A percentile compares a stretch with the other conserved stretches of the same genome.
Conservation (phyloP, 2,888 invertebrate genomes). For the Fabriciana adippe region DNA sequence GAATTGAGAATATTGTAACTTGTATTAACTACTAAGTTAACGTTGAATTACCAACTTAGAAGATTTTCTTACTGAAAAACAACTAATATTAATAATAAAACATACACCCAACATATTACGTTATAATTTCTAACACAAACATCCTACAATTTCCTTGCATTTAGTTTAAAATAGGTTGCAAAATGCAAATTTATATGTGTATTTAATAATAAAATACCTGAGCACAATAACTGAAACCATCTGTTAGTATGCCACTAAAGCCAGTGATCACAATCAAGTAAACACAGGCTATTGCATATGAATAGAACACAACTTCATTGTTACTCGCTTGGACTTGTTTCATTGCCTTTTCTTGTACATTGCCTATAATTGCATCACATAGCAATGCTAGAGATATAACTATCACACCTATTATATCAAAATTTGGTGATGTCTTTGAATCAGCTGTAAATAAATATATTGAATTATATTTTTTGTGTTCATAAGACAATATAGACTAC, state of each 20-base stretch:
- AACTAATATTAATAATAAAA: too few relatives aligned
- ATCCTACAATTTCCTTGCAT: too few relatives aligned
- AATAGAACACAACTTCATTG: slow-evolving; percentile 90
- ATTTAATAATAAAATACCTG: slow-evolving; percentile 75
- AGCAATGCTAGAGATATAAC: slow-evolving; percentile 93
- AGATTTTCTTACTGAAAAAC: too few relatives aligned
- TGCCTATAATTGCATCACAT: slow-evolving; percentile 97
- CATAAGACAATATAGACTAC: too few relatives aligned
- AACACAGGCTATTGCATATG: slow-evolving; percentile 93
- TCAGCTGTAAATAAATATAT: slow-evolving; percentile 81
- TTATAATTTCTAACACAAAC: too few relatives aligned
- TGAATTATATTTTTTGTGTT: too few relatives aligned
- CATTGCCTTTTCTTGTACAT: slow-evolving; percentile 98
- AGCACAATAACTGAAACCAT: slow-evolving; percentile 89
- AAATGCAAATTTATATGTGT: background rate
- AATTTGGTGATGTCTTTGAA: slow-evolving; percentile 88
- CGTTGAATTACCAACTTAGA: too few relatives aligned
- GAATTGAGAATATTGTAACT: too few relatives aligned
- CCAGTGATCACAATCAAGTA: slow-evolving; percentile 90
- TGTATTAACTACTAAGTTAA: background rate
- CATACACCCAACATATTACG: too few relatives aligned
- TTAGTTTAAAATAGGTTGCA: background rate
- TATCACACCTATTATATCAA: slow-evolving; percentile 85
- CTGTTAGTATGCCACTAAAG: slow-evolving; percentile 86
- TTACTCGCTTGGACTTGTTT: slow-evolving; percentile 91